A percentile compares a stretch with the other conserved stretches of the same genome.
Conservation (phyloP, 2,113 vertebrate genomes). For the Anarrhichthys ocellatus region DNA sequence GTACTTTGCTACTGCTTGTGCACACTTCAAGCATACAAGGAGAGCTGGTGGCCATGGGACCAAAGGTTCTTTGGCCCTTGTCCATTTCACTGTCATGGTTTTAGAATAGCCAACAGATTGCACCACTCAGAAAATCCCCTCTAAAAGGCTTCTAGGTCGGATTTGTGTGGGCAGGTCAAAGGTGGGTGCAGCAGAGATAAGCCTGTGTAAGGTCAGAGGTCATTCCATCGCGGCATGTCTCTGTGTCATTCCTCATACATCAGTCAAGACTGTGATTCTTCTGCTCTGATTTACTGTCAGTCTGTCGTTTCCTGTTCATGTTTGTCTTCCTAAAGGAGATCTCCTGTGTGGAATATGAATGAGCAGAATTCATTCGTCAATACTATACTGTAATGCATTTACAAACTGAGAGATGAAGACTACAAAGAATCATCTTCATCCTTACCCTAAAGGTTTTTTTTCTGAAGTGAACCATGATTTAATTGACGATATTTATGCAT, state of each 20-base stretch:
- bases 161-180: constrained; percentile 47
- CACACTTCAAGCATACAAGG: background rate
- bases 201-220: constrained; percentile 40
- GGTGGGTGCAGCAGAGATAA: constrained; percentile 49
- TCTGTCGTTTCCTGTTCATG: background rate
- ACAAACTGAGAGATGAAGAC: background rate
- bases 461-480: background rate
- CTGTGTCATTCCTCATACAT: background rate
- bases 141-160: constrained; percentile 68
- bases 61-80: constrained; percentile 4
- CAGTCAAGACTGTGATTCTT: background rate
- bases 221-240: constrained; percentile 6
- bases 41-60: background rate
- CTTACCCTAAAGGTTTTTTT: background rate
- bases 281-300: background rate
- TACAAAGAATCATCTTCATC: background rate
- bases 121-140: constrained; percentile 63
- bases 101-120: constrained; percentile 57
- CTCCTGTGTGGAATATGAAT: constrained; percentile 16
- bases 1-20: background rate
- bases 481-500: background rate
- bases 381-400: background rate
- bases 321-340: background rate
- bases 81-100: constrained; percentile 39
- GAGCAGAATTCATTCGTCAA: constrained; percentile 28